A percentile compares a stretch with the other conserved stretches of the same genome.
Evolutionary conservation across 2,888 invertebrate species (phyloP).

Genomic region (Dicyrtoma fusca): DNA sequence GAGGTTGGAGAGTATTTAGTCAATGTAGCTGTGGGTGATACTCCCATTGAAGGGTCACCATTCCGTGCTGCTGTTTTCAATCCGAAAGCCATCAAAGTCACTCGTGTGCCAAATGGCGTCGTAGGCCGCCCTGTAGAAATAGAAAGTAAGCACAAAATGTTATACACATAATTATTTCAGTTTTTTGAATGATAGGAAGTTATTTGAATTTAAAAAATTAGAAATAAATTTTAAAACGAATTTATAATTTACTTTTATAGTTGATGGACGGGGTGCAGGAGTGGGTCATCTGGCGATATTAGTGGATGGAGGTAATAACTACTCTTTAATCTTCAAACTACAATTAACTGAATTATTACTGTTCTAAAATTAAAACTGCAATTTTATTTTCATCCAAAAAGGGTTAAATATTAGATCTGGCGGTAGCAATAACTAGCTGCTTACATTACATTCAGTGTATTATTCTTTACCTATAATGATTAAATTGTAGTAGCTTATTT

Average conservation of each 20-base stretch:
- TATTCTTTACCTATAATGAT: too few relatives aligned
- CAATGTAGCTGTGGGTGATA: slow-evolving; percentile 62
- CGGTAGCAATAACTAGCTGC: too few relatives aligned
- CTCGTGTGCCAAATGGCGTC: slow-evolving; percentile 81
- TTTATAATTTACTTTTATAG: slow-evolving; percentile 63
- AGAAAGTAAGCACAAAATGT: slow-evolving; percentile 71
- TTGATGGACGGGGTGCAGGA: slow-evolving; percentile 94
- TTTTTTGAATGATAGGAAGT: neutral
- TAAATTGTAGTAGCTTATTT: too few relatives aligned
- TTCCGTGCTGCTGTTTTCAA: slow-evolving; percentile 59
- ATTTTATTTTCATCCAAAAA: too few relatives aligned
- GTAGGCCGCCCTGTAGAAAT: slow-evolving; percentile 93
- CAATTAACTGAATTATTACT: too few relatives aligned
- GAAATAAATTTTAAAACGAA: neutral
- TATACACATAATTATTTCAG: too few relatives aligned
- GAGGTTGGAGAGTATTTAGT: slow-evolving; percentile 65
- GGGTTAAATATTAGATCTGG: too few relatives aligned
- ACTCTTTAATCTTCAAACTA: too few relatives aligned
- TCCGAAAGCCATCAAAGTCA: slow-evolving; percentile 64
- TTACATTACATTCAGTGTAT: too few relatives aligned
- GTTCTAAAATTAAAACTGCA: neutral
- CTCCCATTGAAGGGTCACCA: slow-evolving; percentile 60
- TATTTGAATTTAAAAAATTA: neutral
- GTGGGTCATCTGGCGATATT: slow-evolving; percentile 94
- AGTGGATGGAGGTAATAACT: slow-evolving; percentile 77